Evolutionary conservation across 2,888 invertebrate genomes (phyloP), one percentile per base, ranked within the genome.

Genomic region (Protophormia terraenovae): DNA sequence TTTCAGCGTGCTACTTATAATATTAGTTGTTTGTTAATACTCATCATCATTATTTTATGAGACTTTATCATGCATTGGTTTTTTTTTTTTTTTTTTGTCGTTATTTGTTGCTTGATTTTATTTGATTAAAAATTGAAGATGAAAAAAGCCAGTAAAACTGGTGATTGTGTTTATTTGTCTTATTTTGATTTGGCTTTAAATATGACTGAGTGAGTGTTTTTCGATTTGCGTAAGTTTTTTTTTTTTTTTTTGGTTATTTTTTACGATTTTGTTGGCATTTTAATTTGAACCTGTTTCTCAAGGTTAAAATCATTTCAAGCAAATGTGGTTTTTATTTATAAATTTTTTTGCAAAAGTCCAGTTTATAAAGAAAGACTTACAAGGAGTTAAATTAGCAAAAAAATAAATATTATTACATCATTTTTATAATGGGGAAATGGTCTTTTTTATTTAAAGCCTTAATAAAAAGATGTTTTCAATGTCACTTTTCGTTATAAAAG

Each of bases 201-300:
- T 10, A 19, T 67, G 55, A n/a, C n/a, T 16, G 76, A 22, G 27
- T 76, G 55, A 29, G 14, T 38, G 66, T 47, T 50, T 60, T 29
- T 62, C 29, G 24, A 53, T 83, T 83, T 83, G 69, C 83, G 83
- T 83, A 83, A 83, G 73, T 80, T 78, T 73, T 12, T 64, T 64
- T 84, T 71, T 14, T 58, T 24, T 41, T 60, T 45, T 45, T 64
- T 64, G 27, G n/a, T n/a, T n/a, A n/a, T n/a, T n/a, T n/a, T n/a
- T n/a, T n/a, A n/a, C n/a, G n/a, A n/a, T n/a, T 50, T 22, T 62
- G 22, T 27, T 75, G 22, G 53, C 50, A 79, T 80, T 84, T 79
- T 41, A 29, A 47, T 45, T 38, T 77, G 45, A 85, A 85, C 84
- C 84, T 85, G 84, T 85, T 85, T 85, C 81, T 81, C 84, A 85